A percentile compares a stretch with the other conserved stretches of the same genome.
These are phyloP conservation scores for Rotaria macrura DNA, from an alignment of 2,888 invertebrate genomes.

Conservation along the genomic window DNA sequence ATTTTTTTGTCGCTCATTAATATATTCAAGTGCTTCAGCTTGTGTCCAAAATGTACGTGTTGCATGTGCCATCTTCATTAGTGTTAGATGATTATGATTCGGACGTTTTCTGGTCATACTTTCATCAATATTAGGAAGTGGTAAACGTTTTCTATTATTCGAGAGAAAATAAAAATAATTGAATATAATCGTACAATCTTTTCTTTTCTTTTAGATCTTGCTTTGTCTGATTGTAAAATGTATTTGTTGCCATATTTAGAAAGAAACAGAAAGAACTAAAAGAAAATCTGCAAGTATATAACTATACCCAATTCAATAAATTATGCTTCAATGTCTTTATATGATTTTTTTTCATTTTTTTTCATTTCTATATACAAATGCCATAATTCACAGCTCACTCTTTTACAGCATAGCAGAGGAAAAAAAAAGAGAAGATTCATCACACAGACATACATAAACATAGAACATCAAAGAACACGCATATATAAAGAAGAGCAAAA, in stretches of 20 bases:
- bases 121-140: background rate
- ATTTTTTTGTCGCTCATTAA: background rate
- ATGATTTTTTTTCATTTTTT: background rate
- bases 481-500: background rate
- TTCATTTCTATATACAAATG: background rate
- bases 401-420: background rate
- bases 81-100: background rate
- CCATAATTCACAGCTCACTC: background rate
- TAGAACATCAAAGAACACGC: background rate
- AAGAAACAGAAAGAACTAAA: background rate
- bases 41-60: background rate
- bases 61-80: background rate
- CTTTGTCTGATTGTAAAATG: background rate
- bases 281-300: background rate
- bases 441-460: background rate
- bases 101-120: background rate
- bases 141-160: background rate
- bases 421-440: background rate
- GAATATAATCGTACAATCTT: background rate
- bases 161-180: background rate
- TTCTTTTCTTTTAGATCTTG: background rate
- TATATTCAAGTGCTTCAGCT: background rate
- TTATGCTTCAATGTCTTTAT: background rate
- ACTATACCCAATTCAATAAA: background rate
- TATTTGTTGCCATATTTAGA: background rate